Evolutionary conservation across 2,888 invertebrate species (phyloP).

Genomic region (Acrobasis suavella): DNA sequence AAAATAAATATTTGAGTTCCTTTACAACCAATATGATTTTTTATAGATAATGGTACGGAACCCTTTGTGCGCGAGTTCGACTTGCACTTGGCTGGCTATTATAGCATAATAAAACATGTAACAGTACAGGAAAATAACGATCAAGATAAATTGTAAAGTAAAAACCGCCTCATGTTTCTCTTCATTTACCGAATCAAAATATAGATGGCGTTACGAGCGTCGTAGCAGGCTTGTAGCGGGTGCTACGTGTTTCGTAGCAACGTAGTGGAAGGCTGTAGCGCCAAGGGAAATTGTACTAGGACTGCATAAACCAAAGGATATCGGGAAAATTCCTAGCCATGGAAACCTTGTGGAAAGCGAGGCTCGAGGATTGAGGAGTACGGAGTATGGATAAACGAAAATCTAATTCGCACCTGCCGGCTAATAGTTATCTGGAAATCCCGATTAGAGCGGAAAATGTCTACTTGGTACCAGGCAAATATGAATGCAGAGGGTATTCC

Average conservation of each 20-base stretch:
- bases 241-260: constrained; percentile 31
- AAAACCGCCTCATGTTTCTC: not conserved
- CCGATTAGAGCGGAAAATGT: constrained; percentile 82
- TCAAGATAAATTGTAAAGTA: no score
- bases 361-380: constrained; percentile 29
- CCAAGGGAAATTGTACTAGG: constrained; percentile 56
- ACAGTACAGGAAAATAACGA: not conserved
- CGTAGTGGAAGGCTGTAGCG: constrained; percentile 44
- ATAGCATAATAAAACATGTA: no score
- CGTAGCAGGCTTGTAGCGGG: constrained; percentile 33
- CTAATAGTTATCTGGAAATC: constrained; percentile 73
- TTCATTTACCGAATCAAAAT: not conserved
- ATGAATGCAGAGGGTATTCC: constrained; percentile 39
- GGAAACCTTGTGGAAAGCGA: constrained; percentile 32
- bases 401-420: constrained; percentile 65
- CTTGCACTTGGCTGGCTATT: no score
- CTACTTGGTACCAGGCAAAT: constrained; percentile 70
- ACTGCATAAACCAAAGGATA: constrained; percentile 43
- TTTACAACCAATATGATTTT: no score
- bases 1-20: no score
- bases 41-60: no score
- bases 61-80: no score
- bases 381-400: constrained; percentile 50
- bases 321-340: constrained; percentile 31
- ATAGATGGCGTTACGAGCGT: constrained; percentile 29